Percentiles rank a stretch among this genome's conserved stretches.
These are phyloP conservation scores for Pelobates cultripes DNA, from an alignment of 2,797 vertebrate species.

Conservation along the genomic window DNA sequence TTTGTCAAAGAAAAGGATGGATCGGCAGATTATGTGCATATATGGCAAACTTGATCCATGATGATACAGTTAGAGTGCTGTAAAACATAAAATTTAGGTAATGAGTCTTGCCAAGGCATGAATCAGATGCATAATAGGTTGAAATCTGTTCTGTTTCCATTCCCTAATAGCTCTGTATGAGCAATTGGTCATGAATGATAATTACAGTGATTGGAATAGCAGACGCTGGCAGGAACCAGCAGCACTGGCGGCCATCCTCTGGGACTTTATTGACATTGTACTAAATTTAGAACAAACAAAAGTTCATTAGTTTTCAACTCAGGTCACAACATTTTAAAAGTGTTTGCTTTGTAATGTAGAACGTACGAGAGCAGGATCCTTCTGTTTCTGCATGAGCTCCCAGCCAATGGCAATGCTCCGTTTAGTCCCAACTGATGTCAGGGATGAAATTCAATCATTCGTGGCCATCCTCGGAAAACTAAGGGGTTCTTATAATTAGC, in stretches of 20 bases:
- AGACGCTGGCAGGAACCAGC: conserved; percentile 74
- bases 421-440: no score
- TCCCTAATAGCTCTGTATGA: conserved; percentile 78
- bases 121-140: conserved; percentile 74
- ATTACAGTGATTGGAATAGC: conserved; percentile 75
- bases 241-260: conserved; percentile 63
- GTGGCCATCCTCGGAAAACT: no score
- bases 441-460: no score
- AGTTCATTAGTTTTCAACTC: conserved; percentile 68
- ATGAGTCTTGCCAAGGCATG: conserved; percentile 74
- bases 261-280: conserved; percentile 65
- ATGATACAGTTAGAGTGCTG: conserved; percentile 67
- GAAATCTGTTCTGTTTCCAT: conserved; percentile 77
- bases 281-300: conserved; percentile 69
- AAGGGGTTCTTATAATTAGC: no score
- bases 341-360: not conserved
- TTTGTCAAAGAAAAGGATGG: conserved; percentile 73
- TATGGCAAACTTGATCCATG: conserved; percentile 75
- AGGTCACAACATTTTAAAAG: not conserved
- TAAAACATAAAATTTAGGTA: conserved; percentile 75
- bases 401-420: no score
- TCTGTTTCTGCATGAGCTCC: no score
- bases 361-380: no score
- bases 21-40: conserved; percentile 75
- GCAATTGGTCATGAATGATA: conserved; percentile 76